Conservation (phyloP, 2,888 invertebrate genomes). For the Nemapogon koenigi region DNA sequence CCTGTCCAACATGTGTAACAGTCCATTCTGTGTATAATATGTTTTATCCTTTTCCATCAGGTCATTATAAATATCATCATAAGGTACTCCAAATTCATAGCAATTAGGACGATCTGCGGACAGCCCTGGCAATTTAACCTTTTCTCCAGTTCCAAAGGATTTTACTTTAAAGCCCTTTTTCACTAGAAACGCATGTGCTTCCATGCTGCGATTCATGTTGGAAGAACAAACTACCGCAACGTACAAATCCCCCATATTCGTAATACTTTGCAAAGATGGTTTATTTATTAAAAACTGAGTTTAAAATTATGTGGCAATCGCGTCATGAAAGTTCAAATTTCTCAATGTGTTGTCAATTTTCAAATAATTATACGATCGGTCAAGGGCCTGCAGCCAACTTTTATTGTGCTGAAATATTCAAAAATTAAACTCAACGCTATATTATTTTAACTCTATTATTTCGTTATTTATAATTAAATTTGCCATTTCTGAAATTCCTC, state of each 20-base stretch:
- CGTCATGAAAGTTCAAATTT: too few relatives aligned
- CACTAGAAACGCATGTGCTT: slow-evolving; percentile 95
- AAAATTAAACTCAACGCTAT: too few relatives aligned
- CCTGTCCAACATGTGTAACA: slow-evolving; percentile 97
- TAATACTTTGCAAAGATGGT: neutral
- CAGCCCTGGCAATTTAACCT: slow-evolving; percentile 96
- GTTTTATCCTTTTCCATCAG: slow-evolving; percentile 88
- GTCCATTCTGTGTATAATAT: slow-evolving; percentile 96
- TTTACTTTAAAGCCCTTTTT: slow-evolving; percentile 97
- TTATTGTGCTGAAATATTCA: too few relatives aligned
- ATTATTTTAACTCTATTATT: neutral
- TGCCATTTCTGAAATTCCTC: neutral
- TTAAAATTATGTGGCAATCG: neutral
- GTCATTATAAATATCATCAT: slow-evolving; percentile 96
- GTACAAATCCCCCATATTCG: slow-evolving; percentile 60
- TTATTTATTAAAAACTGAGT: neutral
- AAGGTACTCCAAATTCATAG: slow-evolving; percentile 95
- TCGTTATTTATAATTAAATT: neutral
- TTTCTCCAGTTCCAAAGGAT: slow-evolving; percentile 93
- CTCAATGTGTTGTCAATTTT: too few relatives aligned
- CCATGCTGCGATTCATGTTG: slow-evolving; percentile 99
- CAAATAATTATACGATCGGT: too few relatives aligned
- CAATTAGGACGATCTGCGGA: slow-evolving; percentile 94
- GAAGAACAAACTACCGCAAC: slow-evolving; percentile 98
- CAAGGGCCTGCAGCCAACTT: too few relatives aligned